Conservation (phyloP, 1,140 invertebrate genomes). For the Drosophila carrolli region DNA sequence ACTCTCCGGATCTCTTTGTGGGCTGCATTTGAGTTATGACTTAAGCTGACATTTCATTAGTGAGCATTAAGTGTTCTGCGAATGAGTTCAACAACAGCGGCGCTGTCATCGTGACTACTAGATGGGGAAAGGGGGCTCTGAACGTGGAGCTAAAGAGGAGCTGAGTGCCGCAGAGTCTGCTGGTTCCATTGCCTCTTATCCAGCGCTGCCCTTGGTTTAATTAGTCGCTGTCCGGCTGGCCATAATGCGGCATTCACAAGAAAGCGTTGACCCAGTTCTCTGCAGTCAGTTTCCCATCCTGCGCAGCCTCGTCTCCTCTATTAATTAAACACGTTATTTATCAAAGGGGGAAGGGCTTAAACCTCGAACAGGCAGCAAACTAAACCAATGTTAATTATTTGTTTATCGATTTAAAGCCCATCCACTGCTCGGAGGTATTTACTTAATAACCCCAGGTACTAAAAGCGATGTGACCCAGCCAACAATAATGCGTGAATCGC, state of each 20-base stretch:
- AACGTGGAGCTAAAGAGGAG: conserved; percentile 4
- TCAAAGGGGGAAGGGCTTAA: conserved; percentile 58
- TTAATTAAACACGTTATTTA: conserved; percentile 78
- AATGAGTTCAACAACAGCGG: conserved; percentile 71
- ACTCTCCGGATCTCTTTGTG: conserved; percentile 18
- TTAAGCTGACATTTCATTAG: conserved; percentile 84
- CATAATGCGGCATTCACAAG: conserved; percentile 55
- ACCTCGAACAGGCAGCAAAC: conserved; percentile 9
- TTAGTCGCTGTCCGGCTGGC: conserved; percentile 45
- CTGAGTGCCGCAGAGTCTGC: conserved; percentile 11
- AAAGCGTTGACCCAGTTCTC: conserved; percentile 50
- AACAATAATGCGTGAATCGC: conserved; percentile 1
- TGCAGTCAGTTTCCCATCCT: conserved; percentile 11
- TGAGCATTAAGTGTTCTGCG: conserved; percentile 80
- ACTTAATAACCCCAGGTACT: neutral
- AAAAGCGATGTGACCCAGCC: neutral
- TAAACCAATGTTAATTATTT: conserved; percentile 32
- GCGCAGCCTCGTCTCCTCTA: conserved; percentile 13
- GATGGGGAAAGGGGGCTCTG: neutral
- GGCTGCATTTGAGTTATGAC: conserved; percentile 81
- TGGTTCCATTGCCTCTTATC: conserved; percentile 14
- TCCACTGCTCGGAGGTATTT: neutral
- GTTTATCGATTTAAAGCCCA: conserved; percentile 37
- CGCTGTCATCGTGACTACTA: conserved; percentile 30
- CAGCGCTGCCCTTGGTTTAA: conserved; percentile 46